Evolutionary conservation across 2,113 vertebrate genomes (phyloP), one percentile per base, ranked within the genome.

Genomic region (Pteronura brasiliensis): DNA sequence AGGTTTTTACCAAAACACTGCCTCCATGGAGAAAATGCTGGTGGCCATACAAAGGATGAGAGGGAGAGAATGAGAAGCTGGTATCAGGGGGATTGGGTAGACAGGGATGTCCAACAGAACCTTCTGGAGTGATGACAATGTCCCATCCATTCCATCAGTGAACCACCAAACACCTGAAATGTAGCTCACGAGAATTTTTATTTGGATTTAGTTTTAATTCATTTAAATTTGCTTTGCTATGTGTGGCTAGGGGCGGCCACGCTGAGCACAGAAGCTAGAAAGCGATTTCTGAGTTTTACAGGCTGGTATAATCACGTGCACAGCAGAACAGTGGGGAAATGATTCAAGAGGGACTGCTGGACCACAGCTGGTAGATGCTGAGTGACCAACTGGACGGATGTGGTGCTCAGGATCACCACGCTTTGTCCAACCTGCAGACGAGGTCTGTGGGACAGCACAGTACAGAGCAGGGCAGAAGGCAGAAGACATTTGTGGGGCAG

Each of bases 351-450:
- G 42, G 23, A 7, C 71, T 42, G 71, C 72, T 61, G 42, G 63
- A 39, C 42, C 49, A 61, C 63, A 36, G 44, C 0, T 13, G 36
- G 55, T 49, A 71, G 81, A 42, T 2, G 18, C 11, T 14, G 6
- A 39, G 34, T 14, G 65, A 76, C 29, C 21, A 4, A 9, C 57
- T 7, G 27, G 36, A 49, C 2, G n/a, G 29, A 7, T 1, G 17
- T 1, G n/a, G 29, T 6, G 0, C n/a, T 7, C 34, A 39, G 76
- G 59, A n/a, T 5, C 11, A 6, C 29, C 8, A 2, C 20, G 0
- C 4, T 31, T 23, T 44, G n/a, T 59, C n/a, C 12, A 36, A 39
- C 27, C 29, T n/a, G 21, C 34, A 49, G 59, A 42, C 7, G 0
- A 47, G 23, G 81, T 10, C 47, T 20, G 12, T 6, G 63, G 13